phyloP scores from a whole-genome alignment of 1,140 invertebrate species.

The Geopemphigus sp. region DNA sequence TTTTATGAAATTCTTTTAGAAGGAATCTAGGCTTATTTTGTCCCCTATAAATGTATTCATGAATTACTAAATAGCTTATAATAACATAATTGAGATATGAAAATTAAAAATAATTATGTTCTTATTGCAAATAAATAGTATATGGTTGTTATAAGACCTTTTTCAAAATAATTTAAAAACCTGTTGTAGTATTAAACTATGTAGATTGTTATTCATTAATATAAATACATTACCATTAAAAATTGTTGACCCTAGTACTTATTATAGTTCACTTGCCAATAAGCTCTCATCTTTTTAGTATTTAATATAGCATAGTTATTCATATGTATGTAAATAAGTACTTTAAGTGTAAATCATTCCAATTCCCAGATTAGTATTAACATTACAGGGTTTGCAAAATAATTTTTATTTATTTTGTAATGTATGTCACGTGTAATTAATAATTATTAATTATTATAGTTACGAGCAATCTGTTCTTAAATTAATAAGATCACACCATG shows the following conservation, averaged over 20 bases:
- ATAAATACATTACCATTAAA: neutral
- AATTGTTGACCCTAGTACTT: neutral
- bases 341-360: conserved; percentile 11
- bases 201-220: no score
- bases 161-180: no score
- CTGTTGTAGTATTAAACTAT: no score
- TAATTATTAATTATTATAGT: neutral
- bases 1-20: no score
- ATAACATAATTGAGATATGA: no score
- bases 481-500: conserved; percentile 6
- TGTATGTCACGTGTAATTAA: neutral
- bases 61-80: no score
- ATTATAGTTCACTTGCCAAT: conserved; percentile 1
- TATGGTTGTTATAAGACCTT: no score
- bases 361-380: conserved; percentile 15
- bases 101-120: no score
- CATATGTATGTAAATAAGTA: neutral
- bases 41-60: no score
- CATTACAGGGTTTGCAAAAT: conserved; percentile 13
- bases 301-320: neutral
- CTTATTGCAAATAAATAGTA: no score
- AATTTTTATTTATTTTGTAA: neutral
- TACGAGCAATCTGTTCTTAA: conserved; percentile 18
- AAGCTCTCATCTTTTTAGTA: neutral
- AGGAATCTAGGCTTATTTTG: no score